Conservation (phyloP, 2,797 vertebrate species). For the Cyprinella venusta region DNA sequence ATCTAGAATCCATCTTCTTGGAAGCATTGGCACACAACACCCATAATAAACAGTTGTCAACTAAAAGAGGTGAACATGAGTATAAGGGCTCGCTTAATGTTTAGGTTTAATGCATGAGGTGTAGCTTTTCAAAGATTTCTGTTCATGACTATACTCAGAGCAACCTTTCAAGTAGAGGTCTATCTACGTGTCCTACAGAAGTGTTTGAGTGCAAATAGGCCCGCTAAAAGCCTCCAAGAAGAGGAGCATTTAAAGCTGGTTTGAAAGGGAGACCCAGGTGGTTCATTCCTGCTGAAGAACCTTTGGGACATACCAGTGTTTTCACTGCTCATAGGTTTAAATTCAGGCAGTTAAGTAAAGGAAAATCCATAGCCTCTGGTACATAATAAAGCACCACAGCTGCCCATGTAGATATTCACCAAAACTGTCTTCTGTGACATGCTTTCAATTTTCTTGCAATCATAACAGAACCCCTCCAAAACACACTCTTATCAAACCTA, state of each 20-base stretch:
- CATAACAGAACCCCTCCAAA: slow-evolving; percentile 23
- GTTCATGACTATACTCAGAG: neutral
- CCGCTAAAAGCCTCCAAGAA: slow-evolving; percentile 24
- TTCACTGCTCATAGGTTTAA: slow-evolving; percentile 36
- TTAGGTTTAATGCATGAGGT: slow-evolving; percentile 8
- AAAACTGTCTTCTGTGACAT: slow-evolving; percentile 21
- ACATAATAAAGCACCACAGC: slow-evolving; percentile 45
- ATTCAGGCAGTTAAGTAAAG: slow-evolving; percentile 32
- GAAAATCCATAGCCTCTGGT: slow-evolving; percentile 42
- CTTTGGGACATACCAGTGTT: slow-evolving; percentile 61
- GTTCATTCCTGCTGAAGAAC: slow-evolving; percentile 74
- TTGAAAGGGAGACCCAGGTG: slow-evolving; percentile 76
- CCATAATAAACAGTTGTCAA: neutral
- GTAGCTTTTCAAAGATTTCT: slow-evolving; percentile 4
- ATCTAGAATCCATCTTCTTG: neutral
- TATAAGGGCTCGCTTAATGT: neutral
- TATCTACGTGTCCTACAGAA: slow-evolving; percentile 68
- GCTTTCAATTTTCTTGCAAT: slow-evolving; percentile 49
- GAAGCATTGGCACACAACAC: neutral
- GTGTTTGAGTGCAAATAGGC: slow-evolving; percentile 42
- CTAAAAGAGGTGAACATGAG: neutral
- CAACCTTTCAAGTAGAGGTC: neutral
- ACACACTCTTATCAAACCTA: neutral
- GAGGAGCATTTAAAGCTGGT: slow-evolving; percentile 50
- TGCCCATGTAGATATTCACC: slow-evolving; percentile 33